A percentile compares a stretch with the other conserved stretches of the same genome.
Evolutionary conservation across 2,797 vertebrate species (phyloP).

Genomic region (Paedocypris micromegethes): DNA sequence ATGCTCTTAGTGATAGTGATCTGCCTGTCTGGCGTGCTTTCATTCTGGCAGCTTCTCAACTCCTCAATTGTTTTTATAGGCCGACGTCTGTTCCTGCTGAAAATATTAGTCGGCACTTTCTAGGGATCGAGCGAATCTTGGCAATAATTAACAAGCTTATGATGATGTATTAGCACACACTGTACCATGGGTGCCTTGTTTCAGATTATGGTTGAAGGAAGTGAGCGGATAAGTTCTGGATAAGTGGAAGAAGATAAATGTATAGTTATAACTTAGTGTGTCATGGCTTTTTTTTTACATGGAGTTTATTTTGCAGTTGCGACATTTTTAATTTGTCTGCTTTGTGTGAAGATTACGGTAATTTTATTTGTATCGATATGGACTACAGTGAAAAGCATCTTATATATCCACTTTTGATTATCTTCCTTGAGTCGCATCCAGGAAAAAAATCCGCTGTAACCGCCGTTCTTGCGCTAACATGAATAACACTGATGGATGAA

Average conservation of each 20-base stretch:
- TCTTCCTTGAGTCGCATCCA: conserved; percentile 5
- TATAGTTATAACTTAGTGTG: too few species aligned
- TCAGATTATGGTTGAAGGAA: too few species aligned
- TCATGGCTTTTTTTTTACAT: too few species aligned
- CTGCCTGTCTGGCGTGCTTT: background rate
- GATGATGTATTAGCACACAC: background rate
- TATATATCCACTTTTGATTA: conserved; percentile 1
- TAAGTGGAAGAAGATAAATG: too few species aligned
- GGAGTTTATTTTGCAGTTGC: too few species aligned
- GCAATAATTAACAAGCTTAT: conserved; percentile 2
- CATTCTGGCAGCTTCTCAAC: background rate
- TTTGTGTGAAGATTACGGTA: too few species aligned
- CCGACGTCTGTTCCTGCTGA: conserved; percentile 1
- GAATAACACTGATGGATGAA: conserved; percentile 16
- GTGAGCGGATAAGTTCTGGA: too few species aligned
- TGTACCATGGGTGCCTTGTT: background rate
- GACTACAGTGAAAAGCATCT: too few species aligned
- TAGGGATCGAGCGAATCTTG: background rate
- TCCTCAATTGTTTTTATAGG: conserved; percentile 8
- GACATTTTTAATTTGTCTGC: too few species aligned
- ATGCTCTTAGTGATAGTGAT: conserved; percentile 9
- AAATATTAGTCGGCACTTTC: background rate
- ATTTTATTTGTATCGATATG: too few species aligned
- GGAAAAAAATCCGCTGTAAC: background rate
- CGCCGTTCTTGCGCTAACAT: conserved; percentile 24